phyloP scores from a whole-genome alignment of 2,888 invertebrate genomes.

The Xylocampa areola region DNA sequence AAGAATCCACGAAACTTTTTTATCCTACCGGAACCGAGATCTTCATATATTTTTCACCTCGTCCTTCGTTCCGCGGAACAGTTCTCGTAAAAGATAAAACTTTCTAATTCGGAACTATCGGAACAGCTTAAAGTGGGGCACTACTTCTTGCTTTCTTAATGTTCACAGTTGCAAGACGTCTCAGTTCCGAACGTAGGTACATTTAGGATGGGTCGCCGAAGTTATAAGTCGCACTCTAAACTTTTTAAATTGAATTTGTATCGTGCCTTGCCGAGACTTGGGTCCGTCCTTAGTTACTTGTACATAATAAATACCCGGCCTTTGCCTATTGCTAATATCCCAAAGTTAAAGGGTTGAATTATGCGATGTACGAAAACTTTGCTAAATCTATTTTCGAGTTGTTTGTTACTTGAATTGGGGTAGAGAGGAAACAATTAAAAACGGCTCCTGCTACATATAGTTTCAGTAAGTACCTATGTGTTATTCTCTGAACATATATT shows the following conservation, averaged over 20 bases:
- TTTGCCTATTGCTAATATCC: slow-evolving; percentile 55
- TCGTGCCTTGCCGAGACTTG: slow-evolving; percentile 59
- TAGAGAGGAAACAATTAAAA: slow-evolving; percentile 41
- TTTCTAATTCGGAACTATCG: slow-evolving; percentile 51
- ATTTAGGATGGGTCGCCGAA: slow-evolving; percentile 60
- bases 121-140: slow-evolving; percentile 47
- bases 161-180: slow-evolving; percentile 50
- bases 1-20: slow-evolving; percentile 15
- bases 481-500: not conserved
- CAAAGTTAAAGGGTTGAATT: slow-evolving; percentile 50
- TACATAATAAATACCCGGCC: slow-evolving; percentile 73
- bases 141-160: slow-evolving; percentile 56
- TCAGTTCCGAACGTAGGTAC: slow-evolving; percentile 61
- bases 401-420: slow-evolving; percentile 42
- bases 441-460: slow-evolving; percentile 6
- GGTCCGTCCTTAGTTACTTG: slow-evolving; percentile 60
- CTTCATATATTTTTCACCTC: slow-evolving; percentile 32
- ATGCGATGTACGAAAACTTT: slow-evolving; percentile 39
- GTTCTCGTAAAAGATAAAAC: slow-evolving; percentile 49
- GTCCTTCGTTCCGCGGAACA: slow-evolving; percentile 13
- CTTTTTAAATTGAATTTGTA: slow-evolving; percentile 81
- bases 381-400: slow-evolving; percentile 44
- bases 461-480: not conserved
- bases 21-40: slow-evolving; percentile 13
- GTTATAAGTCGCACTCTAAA: slow-evolving; percentile 68